Percentiles rank a stretch among this genome's conserved stretches.
These are phyloP conservation scores for Leistus spinibarbis DNA, from an alignment of 2,888 invertebrate species.

Conservation along the genomic window DNA sequence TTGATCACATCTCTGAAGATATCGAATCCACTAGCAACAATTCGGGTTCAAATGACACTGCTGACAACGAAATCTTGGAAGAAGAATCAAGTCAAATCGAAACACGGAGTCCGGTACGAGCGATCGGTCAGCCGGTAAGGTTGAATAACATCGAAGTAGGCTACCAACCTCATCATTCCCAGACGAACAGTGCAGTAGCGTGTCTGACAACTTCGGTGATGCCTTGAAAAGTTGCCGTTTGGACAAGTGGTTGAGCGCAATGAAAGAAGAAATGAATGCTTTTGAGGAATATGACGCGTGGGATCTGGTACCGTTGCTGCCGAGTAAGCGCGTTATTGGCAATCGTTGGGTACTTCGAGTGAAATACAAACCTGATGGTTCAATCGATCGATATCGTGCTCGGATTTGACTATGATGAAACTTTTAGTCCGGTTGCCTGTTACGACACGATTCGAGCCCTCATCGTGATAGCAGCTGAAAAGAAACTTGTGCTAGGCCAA, in stretches of 20 bases:
- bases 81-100: neutral
- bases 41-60: neutral
- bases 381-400: conserved; percentile 42
- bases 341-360: conserved; percentile 36
- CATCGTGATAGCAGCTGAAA: conserved; percentile 39
- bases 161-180: neutral
- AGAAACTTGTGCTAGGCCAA: conserved; percentile 39
- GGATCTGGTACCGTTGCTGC: conserved; percentile 16
- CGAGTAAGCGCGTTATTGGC: conserved; percentile 30
- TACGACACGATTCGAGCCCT: conserved; percentile 31
- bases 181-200: conserved; percentile 1
- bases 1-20: conserved; percentile 9
- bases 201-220: conserved; percentile 18
- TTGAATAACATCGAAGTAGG: conserved; percentile 6
- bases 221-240: conserved; percentile 4
- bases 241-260: conserved; percentile 19
- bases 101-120: neutral
- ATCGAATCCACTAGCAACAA: neutral
- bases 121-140: neutral
- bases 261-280: conserved; percentile 34
- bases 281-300: conserved; percentile 23
- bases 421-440: conserved; percentile 41
- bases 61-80: neutral
- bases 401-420: conserved; percentile 43
- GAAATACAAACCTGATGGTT: conserved; percentile 40